Evolutionary conservation across 2,113 vertebrate genomes (phyloP).

Genomic region (Calidris pugnax): DNA sequence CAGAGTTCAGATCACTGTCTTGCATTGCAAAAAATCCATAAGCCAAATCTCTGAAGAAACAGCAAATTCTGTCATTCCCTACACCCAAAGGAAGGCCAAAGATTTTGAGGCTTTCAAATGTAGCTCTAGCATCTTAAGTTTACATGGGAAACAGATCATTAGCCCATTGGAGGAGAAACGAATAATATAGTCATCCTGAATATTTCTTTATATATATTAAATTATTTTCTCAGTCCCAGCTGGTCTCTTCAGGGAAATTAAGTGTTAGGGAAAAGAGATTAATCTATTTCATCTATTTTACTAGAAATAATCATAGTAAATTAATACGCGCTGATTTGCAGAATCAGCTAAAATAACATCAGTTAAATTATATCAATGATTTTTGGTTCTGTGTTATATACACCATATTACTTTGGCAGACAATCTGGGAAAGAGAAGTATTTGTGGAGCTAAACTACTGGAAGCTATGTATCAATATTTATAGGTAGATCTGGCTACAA

Average conservation of each 20-base stretch:
- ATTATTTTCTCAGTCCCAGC: conserved; percentile 7
- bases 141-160: neutral
- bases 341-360: conserved; percentile 12
- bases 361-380: neutral
- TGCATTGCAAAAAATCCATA: neutral
- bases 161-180: neutral
- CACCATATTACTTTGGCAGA: neutral
- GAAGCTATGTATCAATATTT: neutral
- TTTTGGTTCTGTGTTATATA: neutral
- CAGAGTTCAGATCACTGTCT: neutral
- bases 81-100: neutral
- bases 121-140: neutral
- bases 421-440: neutral
- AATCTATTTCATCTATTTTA: conserved; percentile 17
- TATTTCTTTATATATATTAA: neutral
- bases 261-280: neutral
- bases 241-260: conserved; percentile 15
- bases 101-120: neutral
- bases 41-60: neutral
- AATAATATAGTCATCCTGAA: neutral
- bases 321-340: neutral
- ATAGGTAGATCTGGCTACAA: neutral
- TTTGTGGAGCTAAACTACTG: neutral
- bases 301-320: neutral
- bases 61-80: neutral